Evolutionary conservation across 1,140 invertebrate species (phyloP), one percentile per base, ranked within the genome.

Genomic region (Sarcophaga bullata): DNA sequence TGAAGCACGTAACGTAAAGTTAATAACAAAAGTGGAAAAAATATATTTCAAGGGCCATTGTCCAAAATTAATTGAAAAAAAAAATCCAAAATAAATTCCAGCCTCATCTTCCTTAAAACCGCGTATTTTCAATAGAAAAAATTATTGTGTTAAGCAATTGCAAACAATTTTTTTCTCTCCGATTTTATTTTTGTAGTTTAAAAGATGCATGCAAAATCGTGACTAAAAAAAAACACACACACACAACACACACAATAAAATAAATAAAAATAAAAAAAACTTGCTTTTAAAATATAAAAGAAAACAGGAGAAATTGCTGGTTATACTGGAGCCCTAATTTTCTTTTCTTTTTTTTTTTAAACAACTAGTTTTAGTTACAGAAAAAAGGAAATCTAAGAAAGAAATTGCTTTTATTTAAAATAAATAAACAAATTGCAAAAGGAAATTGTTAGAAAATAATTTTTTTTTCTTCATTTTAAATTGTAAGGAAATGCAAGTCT

Each of bases 181-280:
- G 25, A 37, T 37, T 2, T 4, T 37, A 37, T 37, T 37, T 37
- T 68, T 19, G 17, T 19, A 19, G 6, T n/a, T 9, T 19, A 68
- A 68, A 68, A 68, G 62, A 68, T 68, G 19, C 62, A 68, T 68
- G n/a, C 17, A 19, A 68, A 68, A 68, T 68, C 62, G 62, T 68
- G 62, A 68, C 62, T 17, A 37, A 37, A 37, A 37, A 37, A 37
- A 37, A 37, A 37, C 1, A 37, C 1, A 1, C 25, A 37, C 25
- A n/a, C n/a, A n/a, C n/a, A n/a, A 37, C 4, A 37, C 1, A 37
- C 25, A 37, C 25, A 37, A 37, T 37, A 37, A 37, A 37, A 37
- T 37, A 37, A 37, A 37, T 37, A 37, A 37, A 37, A 68, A 68
- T 68, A n/a, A n/a, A n/a, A n/a, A 7, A 68, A 68, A 68, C 0